Percentiles rank a stretch among this genome's conserved stretches.
phyloP scores from a whole-genome alignment of 1,140 invertebrate species.

The Parapsyche elsis region DNA sequence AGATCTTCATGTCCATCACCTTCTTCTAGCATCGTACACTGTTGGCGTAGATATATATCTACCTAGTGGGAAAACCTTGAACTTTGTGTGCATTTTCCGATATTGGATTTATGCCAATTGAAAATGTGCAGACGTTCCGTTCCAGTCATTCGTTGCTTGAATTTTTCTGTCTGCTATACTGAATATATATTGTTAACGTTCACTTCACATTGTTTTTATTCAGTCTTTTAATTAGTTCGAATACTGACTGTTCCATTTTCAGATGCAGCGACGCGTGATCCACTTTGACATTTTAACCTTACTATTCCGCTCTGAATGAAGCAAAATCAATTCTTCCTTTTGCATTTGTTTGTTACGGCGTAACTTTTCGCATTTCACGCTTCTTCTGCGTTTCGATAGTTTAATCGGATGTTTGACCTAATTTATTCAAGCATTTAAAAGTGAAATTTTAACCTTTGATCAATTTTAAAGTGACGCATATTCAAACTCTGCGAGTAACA shows the following conservation, averaged over 20 bases:
- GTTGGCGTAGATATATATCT: background rate
- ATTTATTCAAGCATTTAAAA: background rate
- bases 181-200: no score
- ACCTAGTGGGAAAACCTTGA: constrained; percentile 5
- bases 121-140: background rate
- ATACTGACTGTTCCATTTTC: background rate
- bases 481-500: no score
- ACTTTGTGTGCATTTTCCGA: constrained; percentile 15
- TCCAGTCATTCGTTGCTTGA: background rate
- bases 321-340: background rate
- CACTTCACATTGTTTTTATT: background rate
- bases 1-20: constrained; percentile 12
- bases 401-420: background rate
- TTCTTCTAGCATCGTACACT: background rate
- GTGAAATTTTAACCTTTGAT: background rate
- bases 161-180: no score
- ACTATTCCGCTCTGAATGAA: background rate
- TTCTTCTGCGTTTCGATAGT: background rate
- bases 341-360: background rate
- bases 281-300: background rate
- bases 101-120: constrained; percentile 5
- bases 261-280: background rate
- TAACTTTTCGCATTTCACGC: background rate
- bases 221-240: background rate
- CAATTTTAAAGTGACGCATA: background rate